Evolutionary conservation across 2,797 vertebrate genomes (phyloP), one percentile per base, ranked within the genome.

Genomic region (Glyptemys insculpta): DNA sequence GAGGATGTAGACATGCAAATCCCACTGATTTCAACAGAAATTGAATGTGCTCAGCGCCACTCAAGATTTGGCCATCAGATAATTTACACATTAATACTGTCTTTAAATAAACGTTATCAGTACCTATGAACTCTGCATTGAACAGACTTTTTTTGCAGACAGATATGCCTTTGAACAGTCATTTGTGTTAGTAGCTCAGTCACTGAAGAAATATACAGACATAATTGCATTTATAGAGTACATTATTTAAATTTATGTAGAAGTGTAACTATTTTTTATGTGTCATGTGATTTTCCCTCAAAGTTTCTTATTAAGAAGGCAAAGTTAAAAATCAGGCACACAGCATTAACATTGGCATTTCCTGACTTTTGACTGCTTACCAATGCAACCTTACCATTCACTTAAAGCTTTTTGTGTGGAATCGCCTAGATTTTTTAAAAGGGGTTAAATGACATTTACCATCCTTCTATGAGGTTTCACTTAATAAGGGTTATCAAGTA

Each of bases 51-150:
- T 93, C 27, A 23, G 82, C 41, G 85, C 93, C 76, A 49, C 79
- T 76, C 91, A 90, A 87, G 95, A 94, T 89, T 83, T 85, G 89
- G 41, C 85, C 86, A 86, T 92, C 83, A 89, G 83, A 79, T 83
- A 85, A 87, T 44, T 47, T 76, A 89, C 53, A 86, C 47, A 90
- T 72, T 72, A 37, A 72, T 37, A 62, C 11, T 2, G 65, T 47
- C 31, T 93, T 78, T 83, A 94, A 88, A 52, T 49, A 76, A 65
- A 90, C 78, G 59, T 82, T 62, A 12, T 57, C n/a, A 62, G 41
- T n/a, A 76, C 8, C 56, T n/a, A 88, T 18, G 86, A 93, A 78
- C 16, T 91, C 31, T 53, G 76, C 86, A 88, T 72, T 25, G 68
- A 72, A 89, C 86, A 93, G 4, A 19, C 86, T n/a, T 44, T 81